Conservation (phyloP, 2,113 vertebrate species). For the Euleptes europaea region DNA sequence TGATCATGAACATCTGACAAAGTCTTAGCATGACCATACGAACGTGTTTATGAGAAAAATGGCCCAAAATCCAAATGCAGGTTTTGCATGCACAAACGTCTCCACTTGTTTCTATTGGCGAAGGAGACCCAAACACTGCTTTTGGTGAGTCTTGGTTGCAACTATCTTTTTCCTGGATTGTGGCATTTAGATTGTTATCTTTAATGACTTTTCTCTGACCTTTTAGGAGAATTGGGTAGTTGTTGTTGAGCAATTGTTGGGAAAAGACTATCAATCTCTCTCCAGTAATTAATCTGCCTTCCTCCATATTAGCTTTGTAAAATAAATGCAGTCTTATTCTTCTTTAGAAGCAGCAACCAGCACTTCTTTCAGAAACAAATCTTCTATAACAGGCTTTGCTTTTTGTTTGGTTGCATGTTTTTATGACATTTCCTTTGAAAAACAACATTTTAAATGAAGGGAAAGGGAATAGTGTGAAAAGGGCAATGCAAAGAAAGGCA, state of each 20-base stretch:
- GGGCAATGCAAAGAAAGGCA: slow-evolving; percentile 31
- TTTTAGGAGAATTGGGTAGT: not conserved
- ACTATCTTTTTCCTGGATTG: not conserved
- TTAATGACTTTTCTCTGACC: not conserved
- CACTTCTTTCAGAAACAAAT: slow-evolving; percentile 29
- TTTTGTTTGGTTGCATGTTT: slow-evolving; percentile 26
- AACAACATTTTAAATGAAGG: slow-evolving; percentile 51
- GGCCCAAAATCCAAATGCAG: too few relatives aligned
- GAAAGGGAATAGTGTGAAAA: slow-evolving; percentile 43
- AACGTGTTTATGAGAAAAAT: too few relatives aligned
- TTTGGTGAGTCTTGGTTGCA: not conserved
- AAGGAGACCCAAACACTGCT: not conserved
- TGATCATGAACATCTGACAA: too few relatives aligned
- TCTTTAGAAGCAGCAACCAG: slow-evolving; percentile 26
- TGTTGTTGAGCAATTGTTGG: not conserved
- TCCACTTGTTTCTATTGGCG: not conserved
- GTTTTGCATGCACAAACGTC: too few relatives aligned
- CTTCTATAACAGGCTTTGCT: slow-evolving; percentile 42
- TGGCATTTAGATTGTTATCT: not conserved
- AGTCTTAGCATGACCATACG: too few relatives aligned
- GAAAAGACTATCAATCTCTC: not conserved
- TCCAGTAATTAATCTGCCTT: slow-evolving; percentile 4
- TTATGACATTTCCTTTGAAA: slow-evolving; percentile 57
- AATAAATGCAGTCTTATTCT: not conserved
- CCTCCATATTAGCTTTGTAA: slow-evolving; percentile 23